phyloP scores from a whole-genome alignment of 2,797 vertebrate species.

The Macroramphosus scolopax region DNA sequence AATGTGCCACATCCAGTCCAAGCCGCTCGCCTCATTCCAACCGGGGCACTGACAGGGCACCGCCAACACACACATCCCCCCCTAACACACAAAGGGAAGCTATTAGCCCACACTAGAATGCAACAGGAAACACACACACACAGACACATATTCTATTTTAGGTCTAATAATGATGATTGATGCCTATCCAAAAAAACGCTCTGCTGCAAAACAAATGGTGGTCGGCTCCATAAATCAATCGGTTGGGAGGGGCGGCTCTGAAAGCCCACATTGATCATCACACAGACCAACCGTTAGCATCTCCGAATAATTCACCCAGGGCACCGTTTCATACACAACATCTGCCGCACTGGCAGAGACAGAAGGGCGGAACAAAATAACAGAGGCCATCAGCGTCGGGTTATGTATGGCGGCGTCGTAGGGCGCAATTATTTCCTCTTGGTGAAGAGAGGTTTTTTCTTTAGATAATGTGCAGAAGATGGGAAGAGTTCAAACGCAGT shows the following conservation, averaged over 20 bases:
- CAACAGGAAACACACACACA: constrained; percentile 8
- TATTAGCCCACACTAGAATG: too few relatives aligned
- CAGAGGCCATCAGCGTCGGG: constrained; percentile 9
- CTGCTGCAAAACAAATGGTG: constrained; percentile 39
- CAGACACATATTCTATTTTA: constrained; percentile 19
- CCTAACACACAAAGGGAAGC: not conserved
- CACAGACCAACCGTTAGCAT: constrained; percentile 53
- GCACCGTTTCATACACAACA: constrained; percentile 44
- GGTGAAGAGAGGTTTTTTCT: too few relatives aligned
- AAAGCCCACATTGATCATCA: constrained; percentile 61
- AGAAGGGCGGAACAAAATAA: constrained; percentile 31
- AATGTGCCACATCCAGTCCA: constrained; percentile 15
- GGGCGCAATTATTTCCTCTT: too few relatives aligned
- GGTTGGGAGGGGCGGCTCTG: constrained; percentile 35
- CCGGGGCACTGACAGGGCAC: constrained; percentile 23
- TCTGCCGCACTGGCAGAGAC: constrained; percentile 48
- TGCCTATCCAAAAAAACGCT: constrained; percentile 33
- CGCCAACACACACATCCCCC: too few relatives aligned
- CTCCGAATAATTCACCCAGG: constrained; percentile 51
- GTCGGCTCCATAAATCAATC: constrained; percentile 53
- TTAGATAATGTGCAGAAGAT: too few relatives aligned
- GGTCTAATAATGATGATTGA: constrained; percentile 57
- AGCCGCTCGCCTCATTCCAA: constrained; percentile 36
- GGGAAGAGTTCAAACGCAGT: too few relatives aligned
- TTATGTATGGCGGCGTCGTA: not conserved